Evolutionary conservation across 2,797 vertebrate species (phyloP), one percentile per base, ranked within the genome.

Genomic region (Sylvilagus floridanus): DNA sequence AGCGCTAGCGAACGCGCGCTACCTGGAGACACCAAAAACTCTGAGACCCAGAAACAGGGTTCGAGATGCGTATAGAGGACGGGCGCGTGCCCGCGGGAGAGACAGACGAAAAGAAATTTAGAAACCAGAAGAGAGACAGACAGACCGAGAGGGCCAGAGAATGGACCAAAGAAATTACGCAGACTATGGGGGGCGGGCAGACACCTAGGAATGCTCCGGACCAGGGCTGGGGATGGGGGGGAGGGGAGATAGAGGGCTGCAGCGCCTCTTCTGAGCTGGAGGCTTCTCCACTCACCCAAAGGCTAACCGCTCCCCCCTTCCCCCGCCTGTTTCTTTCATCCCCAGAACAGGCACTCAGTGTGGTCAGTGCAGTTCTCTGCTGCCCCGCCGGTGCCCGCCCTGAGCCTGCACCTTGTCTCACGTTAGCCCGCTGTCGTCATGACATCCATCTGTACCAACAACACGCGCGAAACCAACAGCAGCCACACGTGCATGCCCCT

Each of bases 401-500:
- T 6, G 60, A 77, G 37, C 75, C 84, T 54, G 79, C 37, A 84
- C 37, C 84, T 63, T 32, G 65, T 65, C 37, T 65, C 57, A 16
- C 9, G 19, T 16, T 30, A 9, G 57, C 76, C n/a, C 6, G 26
- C 75, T 54, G 24, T 69, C 30, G 21, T 52, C 57, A 97, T 97
- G 97, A 79, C 94, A 2, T 47, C 96, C 57, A 76, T 73, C 81
- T 97, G 94, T 90, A 65, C 90, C 91, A 97, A 96, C 85, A 73
- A 16, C 73, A 97, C 89, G 1, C 30, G 17, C 1, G 91, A 92
- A 17, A 95, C 24, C 91, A 94, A 88, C 94, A 93, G 32, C 93
- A 96, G 93, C 89, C 79, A 93, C 68, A 14, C 78, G 62, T 96
- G 96, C 94, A 22, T 94, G 32, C 96, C 96, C 32, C 83, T 98